Base-by-base conservation (phyloP, 2,888 invertebrate genomes). In the Caenorhabditis sp. region DNA sequence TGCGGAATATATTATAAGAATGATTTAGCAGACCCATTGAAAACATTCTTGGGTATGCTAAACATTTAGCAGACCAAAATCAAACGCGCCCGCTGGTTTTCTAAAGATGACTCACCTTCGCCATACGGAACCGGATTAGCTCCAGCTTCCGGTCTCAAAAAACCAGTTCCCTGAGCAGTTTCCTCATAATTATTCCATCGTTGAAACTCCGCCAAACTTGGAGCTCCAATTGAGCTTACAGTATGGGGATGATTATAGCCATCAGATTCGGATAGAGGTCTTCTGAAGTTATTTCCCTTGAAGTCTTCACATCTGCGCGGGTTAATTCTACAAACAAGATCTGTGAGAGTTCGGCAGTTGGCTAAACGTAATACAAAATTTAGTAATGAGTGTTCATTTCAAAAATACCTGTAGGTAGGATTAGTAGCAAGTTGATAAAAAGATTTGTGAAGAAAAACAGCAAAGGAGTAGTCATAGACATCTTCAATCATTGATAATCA, bases 131-230 rank as follows among this genome's bases (percentile, higher is more conserved):
- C 64, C 11, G 58, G 71, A 61, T 82, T 79, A 3, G 18, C 28
- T 8, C 82, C 79, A 18, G 62, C 26, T 28, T 78, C 76, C 4
- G 67, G 58, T 40, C 65, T 74, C 32, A 70, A 51, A 15, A 85
- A 80, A 8, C 85, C 85, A 18, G 85, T 84, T 8, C 84, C 82
- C n/a, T 65, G 80, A 1, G 80, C 84, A n/a, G 67, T 62, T 15
- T 70, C 68, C 35, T 85, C 85, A 44, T 85, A 85, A 47, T 70
- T 80, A n/a, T 82, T 64, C 85, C 85, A 85, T 60, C 80, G 18
- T 13, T 55, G 22, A 11, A 82, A 76, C 56, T 84, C 83, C 15
- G 51, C 56, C 15, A 44, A 1, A 6, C 67, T 64, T 13, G 82
- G 82, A 5, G 62, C 77, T 1, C 82, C 82, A 13, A 77, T 37